These are phyloP conservation scores for Lepidothrix coronata DNA, from an alignment of 2,113 vertebrate genomes.

Conservation along the genomic window DNA sequence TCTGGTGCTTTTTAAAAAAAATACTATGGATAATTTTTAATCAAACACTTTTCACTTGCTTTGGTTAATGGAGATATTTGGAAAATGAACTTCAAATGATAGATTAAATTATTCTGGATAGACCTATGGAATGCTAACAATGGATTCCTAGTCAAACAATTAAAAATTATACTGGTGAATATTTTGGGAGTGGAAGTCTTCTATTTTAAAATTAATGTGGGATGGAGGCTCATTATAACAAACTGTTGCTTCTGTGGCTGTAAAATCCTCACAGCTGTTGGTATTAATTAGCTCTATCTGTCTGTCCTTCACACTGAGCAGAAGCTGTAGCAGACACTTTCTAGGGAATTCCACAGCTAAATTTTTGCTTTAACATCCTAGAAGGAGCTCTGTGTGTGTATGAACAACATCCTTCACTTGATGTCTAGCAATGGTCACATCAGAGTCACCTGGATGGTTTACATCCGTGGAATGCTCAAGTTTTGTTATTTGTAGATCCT, in stretches of 20 bases:
- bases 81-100: not conserved
- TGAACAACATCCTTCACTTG: not conserved
- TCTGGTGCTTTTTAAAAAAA: not conserved
- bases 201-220: not conserved
- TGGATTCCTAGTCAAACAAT: not conserved
- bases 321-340: not conserved
- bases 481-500: not conserved
- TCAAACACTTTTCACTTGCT: slow-evolving; percentile 9
- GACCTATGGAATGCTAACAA: not conserved
- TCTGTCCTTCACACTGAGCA: not conserved
- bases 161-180: not conserved
- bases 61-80: not conserved
- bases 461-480: fast-evolving
- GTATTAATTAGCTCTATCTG: not conserved
- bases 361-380: not conserved
- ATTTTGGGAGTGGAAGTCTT: not conserved
- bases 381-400: not conserved
- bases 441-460: not conserved
- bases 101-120: not conserved
- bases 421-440: fast-evolving
- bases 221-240: not conserved
- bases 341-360: not conserved
- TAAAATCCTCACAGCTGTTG: not conserved
- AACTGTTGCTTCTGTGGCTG: not conserved
- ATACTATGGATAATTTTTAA: not conserved